Evolutionary conservation across 2,797 vertebrate genomes (phyloP).

Genomic region (Hirundo rustica): DNA sequence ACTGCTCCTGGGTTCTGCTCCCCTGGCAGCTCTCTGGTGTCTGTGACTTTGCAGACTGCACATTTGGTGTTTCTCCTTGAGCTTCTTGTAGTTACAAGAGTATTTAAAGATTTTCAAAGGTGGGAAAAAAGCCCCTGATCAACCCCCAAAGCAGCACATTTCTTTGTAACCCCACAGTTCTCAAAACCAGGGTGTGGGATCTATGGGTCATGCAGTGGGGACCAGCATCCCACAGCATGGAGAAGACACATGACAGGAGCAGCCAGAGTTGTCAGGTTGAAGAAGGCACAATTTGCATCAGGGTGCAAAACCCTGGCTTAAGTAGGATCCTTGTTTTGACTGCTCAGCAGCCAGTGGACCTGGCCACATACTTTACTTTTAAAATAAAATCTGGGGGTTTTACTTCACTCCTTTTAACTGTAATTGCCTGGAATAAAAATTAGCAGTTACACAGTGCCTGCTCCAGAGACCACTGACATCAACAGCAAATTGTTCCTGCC

Average conservation of each 20-base stretch:
- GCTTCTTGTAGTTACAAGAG: not conserved
- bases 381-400: not conserved
- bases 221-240: not conserved
- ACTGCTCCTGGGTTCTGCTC: not conserved
- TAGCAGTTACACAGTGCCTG: not conserved
- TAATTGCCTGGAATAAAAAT: not conserved
- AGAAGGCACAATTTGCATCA: not conserved
- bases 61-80: not conserved
- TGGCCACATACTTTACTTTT: not conserved
- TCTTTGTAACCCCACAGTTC: rapidly evolving
- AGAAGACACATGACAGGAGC: not conserved
- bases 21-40: not conserved
- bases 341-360: not conserved
- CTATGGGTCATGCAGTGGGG: rapidly evolving
- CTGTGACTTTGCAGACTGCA: not conserved
- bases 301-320: not conserved
- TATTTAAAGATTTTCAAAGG: not conserved
- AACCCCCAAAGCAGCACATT: not conserved
- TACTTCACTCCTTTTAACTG: not conserved
- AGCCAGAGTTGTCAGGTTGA: not conserved
- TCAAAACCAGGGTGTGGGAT: not conserved
- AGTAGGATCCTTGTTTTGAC: not conserved
- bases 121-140: not conserved
- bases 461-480: constrained; percentile 10
- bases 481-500: not conserved